Evolutionary conservation across 2,113 vertebrate genomes (phyloP).

Genomic region (Megalops atlanticus): DNA sequence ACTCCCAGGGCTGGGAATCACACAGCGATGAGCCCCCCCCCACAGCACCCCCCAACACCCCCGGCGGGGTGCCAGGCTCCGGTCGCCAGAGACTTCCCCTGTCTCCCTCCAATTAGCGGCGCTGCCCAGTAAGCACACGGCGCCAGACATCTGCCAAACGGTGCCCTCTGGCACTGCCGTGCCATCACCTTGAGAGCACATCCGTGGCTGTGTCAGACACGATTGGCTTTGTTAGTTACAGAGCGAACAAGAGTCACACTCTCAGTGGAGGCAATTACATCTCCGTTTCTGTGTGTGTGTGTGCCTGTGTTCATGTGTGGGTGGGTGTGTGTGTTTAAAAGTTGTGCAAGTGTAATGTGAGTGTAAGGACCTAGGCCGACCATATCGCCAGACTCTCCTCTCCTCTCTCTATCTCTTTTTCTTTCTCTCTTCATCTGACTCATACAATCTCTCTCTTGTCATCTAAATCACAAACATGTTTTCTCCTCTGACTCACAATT

Average conservation of each 20-base stretch:
- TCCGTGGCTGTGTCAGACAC: neutral
- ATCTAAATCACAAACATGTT: neutral
- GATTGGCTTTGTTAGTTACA: neutral
- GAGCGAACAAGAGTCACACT: neutral
- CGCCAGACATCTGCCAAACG: conserved; percentile 22
- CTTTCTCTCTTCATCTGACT: conserved; percentile 32
- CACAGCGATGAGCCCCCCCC: neutral
- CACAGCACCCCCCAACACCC: neutral
- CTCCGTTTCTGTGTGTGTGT: neutral
- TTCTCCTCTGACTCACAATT: conserved; percentile 48
- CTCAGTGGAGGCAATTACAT: neutral
- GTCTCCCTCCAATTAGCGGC: no score
- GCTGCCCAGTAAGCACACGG: neutral
- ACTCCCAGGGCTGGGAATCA: neutral
- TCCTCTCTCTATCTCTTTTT: conserved; percentile 32
- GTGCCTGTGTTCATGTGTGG: conserved; percentile 18
- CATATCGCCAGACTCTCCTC: no score
- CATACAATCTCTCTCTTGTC: conserved; percentile 38
- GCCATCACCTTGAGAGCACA: neutral
- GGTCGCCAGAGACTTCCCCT: no score
- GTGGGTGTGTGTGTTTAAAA: conserved; percentile 16
- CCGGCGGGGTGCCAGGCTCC: no score
- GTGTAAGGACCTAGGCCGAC: no score
- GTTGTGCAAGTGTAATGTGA: no score
- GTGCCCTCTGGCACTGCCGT: neutral